phyloP scores from a whole-genome alignment of 1,140 invertebrate species.

The Nasonia giraulti region DNA sequence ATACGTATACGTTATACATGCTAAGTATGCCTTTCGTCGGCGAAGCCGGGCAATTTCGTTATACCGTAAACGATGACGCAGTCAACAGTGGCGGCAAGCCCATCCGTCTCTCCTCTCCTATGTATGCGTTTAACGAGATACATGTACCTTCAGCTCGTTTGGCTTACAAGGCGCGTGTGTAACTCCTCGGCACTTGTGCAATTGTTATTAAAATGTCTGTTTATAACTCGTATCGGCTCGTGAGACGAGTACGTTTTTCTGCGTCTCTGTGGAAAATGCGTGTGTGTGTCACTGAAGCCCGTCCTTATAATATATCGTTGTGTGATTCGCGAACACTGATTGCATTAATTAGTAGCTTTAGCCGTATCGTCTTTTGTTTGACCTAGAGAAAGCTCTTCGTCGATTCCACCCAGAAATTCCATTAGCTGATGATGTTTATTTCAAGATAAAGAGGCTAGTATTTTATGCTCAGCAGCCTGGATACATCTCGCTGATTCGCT shows the following conservation, averaged over 20 bases:
- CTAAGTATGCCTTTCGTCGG: not conserved
- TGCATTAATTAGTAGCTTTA: not conserved
- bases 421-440: too few relatives aligned
- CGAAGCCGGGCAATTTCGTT: slow-evolving; percentile 9
- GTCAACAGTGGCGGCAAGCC: not conserved
- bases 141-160: not conserved
- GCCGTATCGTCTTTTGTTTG: not conserved
- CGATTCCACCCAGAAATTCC: too few relatives aligned
- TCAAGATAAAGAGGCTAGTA: too few relatives aligned
- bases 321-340: not conserved
- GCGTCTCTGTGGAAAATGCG: not conserved
- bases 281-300: not conserved
- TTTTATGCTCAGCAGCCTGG: too few relatives aligned
- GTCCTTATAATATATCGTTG: not conserved
- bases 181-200: too few relatives aligned
- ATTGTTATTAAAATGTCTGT: not conserved
- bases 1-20: too few relatives aligned
- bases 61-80: slow-evolving; percentile 6
- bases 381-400: not conserved
- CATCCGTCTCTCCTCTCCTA: not conserved
- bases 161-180: not conserved
- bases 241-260: not conserved
- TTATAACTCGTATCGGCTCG: not conserved
- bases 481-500: too few relatives aligned
- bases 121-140: not conserved